Evolutionary conservation across 2,888 invertebrate species (phyloP).

Genomic region (Platycnemis pennipes): DNA sequence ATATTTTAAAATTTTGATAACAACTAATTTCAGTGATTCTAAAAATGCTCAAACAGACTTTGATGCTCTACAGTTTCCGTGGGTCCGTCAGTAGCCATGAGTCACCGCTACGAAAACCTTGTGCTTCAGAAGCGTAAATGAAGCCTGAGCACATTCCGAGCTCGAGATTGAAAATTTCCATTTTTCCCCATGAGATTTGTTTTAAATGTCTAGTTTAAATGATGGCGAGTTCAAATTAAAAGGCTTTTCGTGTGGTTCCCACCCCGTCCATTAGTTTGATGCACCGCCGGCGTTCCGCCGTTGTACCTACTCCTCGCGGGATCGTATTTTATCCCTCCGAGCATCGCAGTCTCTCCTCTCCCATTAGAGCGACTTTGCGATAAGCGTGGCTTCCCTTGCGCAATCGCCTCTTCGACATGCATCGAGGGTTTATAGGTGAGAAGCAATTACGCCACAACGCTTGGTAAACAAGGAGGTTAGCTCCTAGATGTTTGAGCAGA

Average conservation of each 20-base stretch:
- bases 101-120: neutral
- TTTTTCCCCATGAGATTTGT: neutral
- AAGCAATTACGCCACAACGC: neutral
- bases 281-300: neutral
- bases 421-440: neutral
- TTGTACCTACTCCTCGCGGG: neutral
- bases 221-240: neutral
- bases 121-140: neutral
- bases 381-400: neutral
- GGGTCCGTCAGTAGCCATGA: too few species aligned
- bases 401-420: neutral
- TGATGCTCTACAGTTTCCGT: too few species aligned
- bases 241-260: neutral
- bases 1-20: too few species aligned
- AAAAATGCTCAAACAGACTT: too few species aligned
- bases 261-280: neutral
- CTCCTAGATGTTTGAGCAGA: neutral
- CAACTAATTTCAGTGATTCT: too few species aligned
- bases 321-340: neutral
- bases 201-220: neutral
- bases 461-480: conserved; percentile 6
- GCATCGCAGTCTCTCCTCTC: neutral
- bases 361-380: neutral
- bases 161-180: neutral
- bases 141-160: neutral